Evolutionary conservation across 2,113 vertebrate species (phyloP).

Genomic region (Hemichromis elongatus): DNA sequence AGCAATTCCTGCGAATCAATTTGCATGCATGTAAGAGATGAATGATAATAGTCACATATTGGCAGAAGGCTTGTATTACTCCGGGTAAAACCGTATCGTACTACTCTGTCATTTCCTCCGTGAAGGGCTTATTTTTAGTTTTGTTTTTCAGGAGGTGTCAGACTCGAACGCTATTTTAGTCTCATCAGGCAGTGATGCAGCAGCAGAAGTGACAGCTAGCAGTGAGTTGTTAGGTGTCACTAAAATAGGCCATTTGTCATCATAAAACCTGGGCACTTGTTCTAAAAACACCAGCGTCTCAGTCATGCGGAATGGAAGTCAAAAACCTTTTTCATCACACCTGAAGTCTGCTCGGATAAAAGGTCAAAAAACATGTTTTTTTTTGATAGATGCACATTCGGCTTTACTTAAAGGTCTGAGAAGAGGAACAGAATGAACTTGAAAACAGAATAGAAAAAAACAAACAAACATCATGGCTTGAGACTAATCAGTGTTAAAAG

Average conservation of each 20-base stretch:
- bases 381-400: not conserved
- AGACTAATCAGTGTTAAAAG: not conserved
- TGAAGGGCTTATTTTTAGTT: constrained; percentile 3
- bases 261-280: constrained; percentile 5
- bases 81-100: not conserved
- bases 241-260: constrained; percentile 22
- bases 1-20: not conserved
- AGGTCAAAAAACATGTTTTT: not conserved
- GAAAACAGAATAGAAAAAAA: not conserved
- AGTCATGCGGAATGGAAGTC: not conserved
- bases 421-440: not conserved
- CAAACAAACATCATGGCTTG: not conserved
- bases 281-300: constrained; percentile 4
- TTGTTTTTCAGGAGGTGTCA: not conserved
- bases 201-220: constrained; percentile 1
- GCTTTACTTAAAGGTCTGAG: not conserved
- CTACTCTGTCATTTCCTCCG: not conserved
- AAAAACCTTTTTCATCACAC: constrained; percentile 2
- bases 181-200: constrained; percentile 13
- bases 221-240: not conserved
- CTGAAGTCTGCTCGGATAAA: not conserved
- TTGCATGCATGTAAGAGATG: not conserved
- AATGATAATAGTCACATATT: not conserved
- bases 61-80: not conserved
- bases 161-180: constrained; percentile 14